Conservation (phyloP, 2,797 vertebrate genomes). For the Onychomys torridus region DNA sequence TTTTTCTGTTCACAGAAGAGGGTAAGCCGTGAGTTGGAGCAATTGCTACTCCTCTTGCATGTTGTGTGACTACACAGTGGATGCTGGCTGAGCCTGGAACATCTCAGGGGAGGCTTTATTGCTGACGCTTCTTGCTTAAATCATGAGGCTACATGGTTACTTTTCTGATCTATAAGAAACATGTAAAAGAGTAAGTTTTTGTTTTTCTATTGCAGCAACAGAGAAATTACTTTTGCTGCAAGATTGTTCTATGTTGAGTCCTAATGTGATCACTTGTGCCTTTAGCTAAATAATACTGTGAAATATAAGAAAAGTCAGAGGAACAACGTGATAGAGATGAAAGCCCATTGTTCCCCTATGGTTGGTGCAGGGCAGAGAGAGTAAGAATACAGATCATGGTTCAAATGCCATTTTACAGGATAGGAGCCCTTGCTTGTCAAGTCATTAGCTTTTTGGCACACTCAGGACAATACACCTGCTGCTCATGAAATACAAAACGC, state of each 20-base stretch:
- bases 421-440: slow-evolving; percentile 75
- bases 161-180: slow-evolving; percentile 78
- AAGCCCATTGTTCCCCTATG: slow-evolving; percentile 78
- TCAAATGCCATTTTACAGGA: slow-evolving; percentile 81
- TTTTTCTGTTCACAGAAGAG: slow-evolving; percentile 56
- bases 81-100: slow-evolving; percentile 49
- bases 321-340: slow-evolving; percentile 76
- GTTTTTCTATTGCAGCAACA: slow-evolving; percentile 27
- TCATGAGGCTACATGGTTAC: slow-evolving; percentile 71
- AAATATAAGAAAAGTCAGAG: slow-evolving; percentile 76
- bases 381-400: slow-evolving; percentile 80
- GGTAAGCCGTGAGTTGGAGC: slow-evolving; percentile 72
- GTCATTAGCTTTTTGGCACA: slow-evolving; percentile 97
- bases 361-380: slow-evolving; percentile 65
- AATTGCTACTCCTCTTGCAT: slow-evolving; percentile 64
- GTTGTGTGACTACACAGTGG: background rate
- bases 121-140: slow-evolving; percentile 66
- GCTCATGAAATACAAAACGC: slow-evolving; percentile 94
- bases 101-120: slow-evolving; percentile 44
- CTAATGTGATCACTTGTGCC: slow-evolving; percentile 69
- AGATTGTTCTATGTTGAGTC: slow-evolving; percentile 74
- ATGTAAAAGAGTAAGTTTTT: slow-evolving; percentile 74
- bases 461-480: slow-evolving; percentile 95
- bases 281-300: slow-evolving; percentile 68
- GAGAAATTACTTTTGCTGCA: slow-evolving; percentile 63